Evolutionary conservation across 2,888 invertebrate species (phyloP), one percentile per base, ranked within the genome.

Genomic region (Argyresthia goedartella): DNA sequence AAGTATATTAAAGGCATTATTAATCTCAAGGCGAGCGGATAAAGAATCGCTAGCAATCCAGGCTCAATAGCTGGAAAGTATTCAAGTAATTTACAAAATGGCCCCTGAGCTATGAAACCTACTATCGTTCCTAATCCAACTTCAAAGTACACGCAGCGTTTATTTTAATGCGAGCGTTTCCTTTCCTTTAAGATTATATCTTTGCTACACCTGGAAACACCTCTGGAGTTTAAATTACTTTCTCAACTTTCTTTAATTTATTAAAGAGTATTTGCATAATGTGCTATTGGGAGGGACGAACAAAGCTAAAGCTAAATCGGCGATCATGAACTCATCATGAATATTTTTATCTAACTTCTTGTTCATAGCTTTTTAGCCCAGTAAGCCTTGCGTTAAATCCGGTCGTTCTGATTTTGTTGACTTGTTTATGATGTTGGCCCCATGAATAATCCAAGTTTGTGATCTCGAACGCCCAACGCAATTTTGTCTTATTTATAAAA

Each of bases 251-350:
- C 65, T 62, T 65, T 67, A 70, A 69, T 73, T 72, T 70, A 71
- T 66, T 66, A 67, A 25, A 65, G 59, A 59, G 56, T 55, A 70
- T 74, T 73, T 73, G 65, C 73, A 73, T 73, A 73, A 71, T 69
- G 63, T 56, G 52, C 55, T 58, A 58, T 59, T 58, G 53, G 53
- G 52, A 48, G 53, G 50, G 52, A 25, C 52, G 55, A 14, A 55
- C 10, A 44, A 44, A 14, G 16, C 10, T 15, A 11, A 14, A 16
- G 10, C 15, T 16, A 15, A 14, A 14, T 15, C 6, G 10, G 14
- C 11, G 44, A 16, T 52, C 47, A 13, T 33, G 25, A 25, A 2
- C 25, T 25, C 6, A 6, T n/a, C 25, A 25, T 25, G 2, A 25
- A 25, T 25, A 2, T 25, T 25, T 25, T 25, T 25, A 25, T 25